Percentiles rank a stretch among this genome's conserved stretches.
phyloP scores from a whole-genome alignment of 2,113 vertebrate genomes.

The Varanus salvator region DNA sequence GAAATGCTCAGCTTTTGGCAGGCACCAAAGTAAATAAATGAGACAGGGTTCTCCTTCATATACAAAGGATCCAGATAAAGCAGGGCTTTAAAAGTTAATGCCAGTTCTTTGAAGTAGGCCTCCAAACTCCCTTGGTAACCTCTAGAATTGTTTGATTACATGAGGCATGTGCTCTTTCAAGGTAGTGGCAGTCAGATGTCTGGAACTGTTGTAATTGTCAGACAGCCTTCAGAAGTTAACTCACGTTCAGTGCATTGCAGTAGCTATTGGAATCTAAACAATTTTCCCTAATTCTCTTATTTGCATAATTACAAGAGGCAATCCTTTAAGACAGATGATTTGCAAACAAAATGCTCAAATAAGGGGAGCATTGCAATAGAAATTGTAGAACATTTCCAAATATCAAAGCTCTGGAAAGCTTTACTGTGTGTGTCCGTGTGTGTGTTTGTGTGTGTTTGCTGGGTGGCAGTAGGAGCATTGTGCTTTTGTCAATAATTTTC shows the following conservation, averaged over 20 bases:
- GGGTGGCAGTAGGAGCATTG: background rate
- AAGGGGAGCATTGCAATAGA: background rate
- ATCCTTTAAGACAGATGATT: background rate
- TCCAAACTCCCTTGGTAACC: background rate
- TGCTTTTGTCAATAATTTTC: background rate
- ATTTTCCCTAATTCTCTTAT: constrained; percentile 3
- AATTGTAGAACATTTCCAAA: constrained; percentile 3
- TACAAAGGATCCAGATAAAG: background rate
- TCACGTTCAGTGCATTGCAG: background rate
- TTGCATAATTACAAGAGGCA: constrained; percentile 25
- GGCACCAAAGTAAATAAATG: background rate
- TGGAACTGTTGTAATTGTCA: background rate
- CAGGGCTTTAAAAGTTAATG: background rate
- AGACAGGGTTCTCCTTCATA: background rate
- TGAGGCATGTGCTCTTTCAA: background rate
- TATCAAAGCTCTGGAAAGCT: constrained; percentile 5
- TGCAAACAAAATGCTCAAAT: background rate
- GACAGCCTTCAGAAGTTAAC: background rate
- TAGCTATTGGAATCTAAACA: background rate
- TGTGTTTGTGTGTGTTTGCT: too few species aligned
- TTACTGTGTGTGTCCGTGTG: background rate
- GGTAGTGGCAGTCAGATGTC: background rate
- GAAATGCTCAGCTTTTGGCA: background rate
- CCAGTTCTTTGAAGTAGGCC: background rate
- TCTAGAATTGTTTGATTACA: background rate